phyloP scores from a whole-genome alignment of 2,113 vertebrate species.

The Eublepharis macularius region DNA sequence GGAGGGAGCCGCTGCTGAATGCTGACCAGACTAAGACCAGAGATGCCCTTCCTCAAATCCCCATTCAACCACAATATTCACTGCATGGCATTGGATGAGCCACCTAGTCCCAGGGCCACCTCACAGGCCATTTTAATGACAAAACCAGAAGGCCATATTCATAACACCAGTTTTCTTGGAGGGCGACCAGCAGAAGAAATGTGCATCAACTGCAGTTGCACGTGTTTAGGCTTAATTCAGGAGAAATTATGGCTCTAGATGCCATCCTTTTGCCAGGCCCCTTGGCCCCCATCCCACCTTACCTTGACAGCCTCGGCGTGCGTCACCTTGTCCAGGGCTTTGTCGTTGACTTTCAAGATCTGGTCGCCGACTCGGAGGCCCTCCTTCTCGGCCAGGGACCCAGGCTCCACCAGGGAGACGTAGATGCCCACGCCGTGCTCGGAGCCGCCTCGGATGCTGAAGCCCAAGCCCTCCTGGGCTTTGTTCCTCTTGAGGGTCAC shows the following conservation, averaged over 20 bases:
- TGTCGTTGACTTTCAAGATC: slow-evolving; percentile 95
- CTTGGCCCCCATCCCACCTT: slow-evolving; percentile 21
- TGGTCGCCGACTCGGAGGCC: slow-evolving; percentile 92
- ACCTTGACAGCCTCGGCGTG: slow-evolving; percentile 96
- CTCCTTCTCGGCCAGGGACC: slow-evolving; percentile 92
- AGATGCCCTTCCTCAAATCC: no score
- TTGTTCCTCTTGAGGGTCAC: slow-evolving; percentile 89
- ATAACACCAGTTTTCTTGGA: no score
- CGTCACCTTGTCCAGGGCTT: slow-evolving; percentile 88
- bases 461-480: slow-evolving; percentile 93
- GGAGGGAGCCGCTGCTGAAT: no score
- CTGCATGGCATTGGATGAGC: no score
- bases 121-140: no score
- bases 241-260: background rate
- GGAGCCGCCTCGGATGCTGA: slow-evolving; percentile 95
- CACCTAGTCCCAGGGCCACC: no score
- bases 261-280: background rate
- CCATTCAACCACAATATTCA: no score
- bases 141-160: no score
- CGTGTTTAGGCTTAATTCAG: no score
- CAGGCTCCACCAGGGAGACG: slow-evolving; percentile 94
- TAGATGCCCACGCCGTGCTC: slow-evolving; percentile 98
- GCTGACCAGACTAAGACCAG: no score
- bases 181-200: no score
- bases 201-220: no score